phyloP scores from a whole-genome alignment of 1,140 invertebrate species.

The Spodoptera litura region DNA sequence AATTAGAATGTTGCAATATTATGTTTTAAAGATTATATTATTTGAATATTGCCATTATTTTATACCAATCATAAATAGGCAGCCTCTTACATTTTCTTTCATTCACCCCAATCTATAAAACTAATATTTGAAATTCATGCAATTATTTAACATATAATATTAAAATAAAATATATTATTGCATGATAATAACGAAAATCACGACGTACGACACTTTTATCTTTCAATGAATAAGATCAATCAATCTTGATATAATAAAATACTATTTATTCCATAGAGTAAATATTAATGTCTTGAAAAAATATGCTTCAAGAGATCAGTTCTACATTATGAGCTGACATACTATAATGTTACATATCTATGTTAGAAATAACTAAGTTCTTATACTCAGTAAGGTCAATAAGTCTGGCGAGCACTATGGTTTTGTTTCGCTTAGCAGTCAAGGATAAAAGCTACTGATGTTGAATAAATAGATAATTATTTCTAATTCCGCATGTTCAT shows the following conservation, averaged over 20 bases:
- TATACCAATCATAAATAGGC: slow-evolving; percentile 30
- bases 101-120: slow-evolving; percentile 21
- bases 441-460: slow-evolving; percentile 18
- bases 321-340: slow-evolving; percentile 25
- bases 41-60: slow-evolving; percentile 28
- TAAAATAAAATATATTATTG: slow-evolving; percentile 35
- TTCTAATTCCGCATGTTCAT: slow-evolving; percentile 4
- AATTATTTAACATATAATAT: slow-evolving; percentile 31
- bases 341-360: slow-evolving; percentile 29
- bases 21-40: background rate
- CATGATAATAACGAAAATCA: slow-evolving; percentile 30
- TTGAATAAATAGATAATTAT: slow-evolving; percentile 37
- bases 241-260: slow-evolving; percentile 32
- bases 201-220: background rate
- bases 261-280: slow-evolving; percentile 31
- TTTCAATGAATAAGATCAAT: slow-evolving; percentile 20
- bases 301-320: slow-evolving; percentile 46
- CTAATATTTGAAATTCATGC: slow-evolving; percentile 14
- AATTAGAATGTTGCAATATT: slow-evolving; percentile 17
- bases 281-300: slow-evolving; percentile 29
- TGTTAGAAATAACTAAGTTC: slow-evolving; percentile 34
- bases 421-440: slow-evolving; percentile 25
- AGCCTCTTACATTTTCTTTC: slow-evolving; percentile 30
- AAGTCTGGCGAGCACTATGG: slow-evolving; percentile 24
- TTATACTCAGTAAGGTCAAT: slow-evolving; percentile 23